phyloP scores from a whole-genome alignment of 2,113 vertebrate species.

The Cebidichthys violaceus region DNA sequence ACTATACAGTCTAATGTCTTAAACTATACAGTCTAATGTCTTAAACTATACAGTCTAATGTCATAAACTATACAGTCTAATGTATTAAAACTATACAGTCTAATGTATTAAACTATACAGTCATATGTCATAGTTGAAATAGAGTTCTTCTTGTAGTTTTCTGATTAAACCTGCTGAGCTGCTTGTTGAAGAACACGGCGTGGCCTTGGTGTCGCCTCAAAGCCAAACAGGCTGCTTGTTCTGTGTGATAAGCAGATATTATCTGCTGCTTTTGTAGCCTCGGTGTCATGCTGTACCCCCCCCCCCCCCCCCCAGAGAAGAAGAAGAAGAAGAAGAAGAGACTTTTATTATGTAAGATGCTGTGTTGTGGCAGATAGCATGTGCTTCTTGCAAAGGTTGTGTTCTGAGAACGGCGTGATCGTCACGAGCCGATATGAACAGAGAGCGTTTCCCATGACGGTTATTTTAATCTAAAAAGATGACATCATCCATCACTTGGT shows the following conservation, averaged over 20 bases:
- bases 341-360: constrained; percentile 5
- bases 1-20: too few species aligned
- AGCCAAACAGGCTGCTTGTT: constrained; percentile 39
- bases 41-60: too few species aligned
- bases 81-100: neutral
- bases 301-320: too few species aligned
- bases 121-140: too few species aligned
- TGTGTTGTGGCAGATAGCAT: neutral
- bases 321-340: neutral
- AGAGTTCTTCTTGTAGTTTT: too few species aligned
- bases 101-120: too few species aligned
- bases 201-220: constrained; percentile 21
- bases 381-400: constrained; percentile 29
- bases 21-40: too few species aligned
- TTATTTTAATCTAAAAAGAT: neutral
- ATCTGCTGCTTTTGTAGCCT: constrained; percentile 13
- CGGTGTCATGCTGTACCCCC: neutral
- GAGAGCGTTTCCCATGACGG: neutral
- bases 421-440: neutral
- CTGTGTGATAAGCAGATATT: constrained; percentile 16
- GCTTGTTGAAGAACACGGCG: constrained; percentile 12
- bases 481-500: neutral
- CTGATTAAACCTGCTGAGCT: neutral
- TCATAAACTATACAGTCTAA: too few species aligned
- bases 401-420: constrained; percentile 9